phyloP scores from a whole-genome alignment of 2,113 vertebrate genomes.

The Grantiella picta region DNA sequence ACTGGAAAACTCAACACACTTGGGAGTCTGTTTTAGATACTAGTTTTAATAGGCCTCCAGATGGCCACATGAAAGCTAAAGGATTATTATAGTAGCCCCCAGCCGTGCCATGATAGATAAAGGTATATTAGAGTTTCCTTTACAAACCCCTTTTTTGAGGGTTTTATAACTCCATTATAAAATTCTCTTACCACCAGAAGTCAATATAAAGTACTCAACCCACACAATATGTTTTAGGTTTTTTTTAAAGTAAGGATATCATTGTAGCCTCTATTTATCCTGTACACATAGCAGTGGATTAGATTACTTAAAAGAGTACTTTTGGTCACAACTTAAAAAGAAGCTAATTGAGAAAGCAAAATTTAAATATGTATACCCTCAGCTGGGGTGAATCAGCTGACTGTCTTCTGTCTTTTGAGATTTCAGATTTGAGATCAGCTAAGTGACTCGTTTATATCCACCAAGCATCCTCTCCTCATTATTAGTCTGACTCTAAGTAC shows the following conservation, averaged over 20 bases:
- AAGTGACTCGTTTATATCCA: not conserved
- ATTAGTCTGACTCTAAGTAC: not conserved
- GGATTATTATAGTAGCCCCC: slow-evolving; percentile 79
- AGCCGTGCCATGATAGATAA: slow-evolving; percentile 75
- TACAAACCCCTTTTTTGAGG: slow-evolving; percentile 51
- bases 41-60: slow-evolving; percentile 81
- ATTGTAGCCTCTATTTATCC: not conserved
- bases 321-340: not conserved
- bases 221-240: slow-evolving; percentile 23
- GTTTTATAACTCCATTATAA: slow-evolving; percentile 69
- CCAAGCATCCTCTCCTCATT: not conserved
- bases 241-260: not conserved
- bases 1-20: slow-evolving; percentile 72
- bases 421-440: not conserved
- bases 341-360: not conserved
- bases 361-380: not conserved
- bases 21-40: slow-evolving; percentile 76
- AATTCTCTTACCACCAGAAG: slow-evolving; percentile 52
- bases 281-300: not conserved
- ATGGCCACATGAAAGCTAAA: slow-evolving; percentile 79
- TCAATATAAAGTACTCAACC: slow-evolving; percentile 54
- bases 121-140: slow-evolving; percentile 73
- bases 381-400: not conserved
- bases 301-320: not conserved
- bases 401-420: not conserved